Evolutionary conservation across 2,113 vertebrate genomes (phyloP).

Genomic region (Pseudonaja textilis): DNA sequence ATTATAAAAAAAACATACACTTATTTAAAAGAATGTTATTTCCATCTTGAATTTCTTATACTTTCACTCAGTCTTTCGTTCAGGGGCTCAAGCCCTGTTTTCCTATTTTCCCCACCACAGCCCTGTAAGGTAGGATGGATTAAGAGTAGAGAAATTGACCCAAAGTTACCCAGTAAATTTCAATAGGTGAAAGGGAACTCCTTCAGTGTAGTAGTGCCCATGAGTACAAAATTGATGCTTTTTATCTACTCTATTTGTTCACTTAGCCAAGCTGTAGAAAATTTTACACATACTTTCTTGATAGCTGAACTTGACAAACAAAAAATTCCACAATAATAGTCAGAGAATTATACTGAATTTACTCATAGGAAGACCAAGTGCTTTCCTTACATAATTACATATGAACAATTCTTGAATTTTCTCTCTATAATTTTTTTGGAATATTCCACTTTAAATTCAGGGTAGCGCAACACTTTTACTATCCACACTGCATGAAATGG

Average conservation of each 20-base stretch:
- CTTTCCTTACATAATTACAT: background rate
- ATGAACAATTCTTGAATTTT: background rate
- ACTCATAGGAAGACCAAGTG: background rate
- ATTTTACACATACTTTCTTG: background rate
- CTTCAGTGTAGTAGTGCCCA: background rate
- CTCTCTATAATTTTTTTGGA: background rate
- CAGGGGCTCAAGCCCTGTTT: background rate
- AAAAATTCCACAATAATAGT: background rate
- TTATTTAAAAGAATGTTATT: background rate
- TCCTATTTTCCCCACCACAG: background rate
- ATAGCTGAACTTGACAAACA: background rate
- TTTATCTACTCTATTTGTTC: background rate
- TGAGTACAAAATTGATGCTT: background rate
- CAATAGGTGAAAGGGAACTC: background rate
- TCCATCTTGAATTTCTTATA: background rate
- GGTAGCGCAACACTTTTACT: background rate
- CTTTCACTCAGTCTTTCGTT: background rate
- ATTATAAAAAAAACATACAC: background rate
- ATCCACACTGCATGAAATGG: background rate
- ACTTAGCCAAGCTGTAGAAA: background rate
- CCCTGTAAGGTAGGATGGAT: background rate
- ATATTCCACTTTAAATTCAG: background rate
- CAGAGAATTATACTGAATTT: background rate
- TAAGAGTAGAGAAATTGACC: background rate
- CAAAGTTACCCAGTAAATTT: background rate